Evolutionary conservation across 2,888 invertebrate genomes (phyloP).

Genomic region (Xestobium rufovillosum): DNA sequence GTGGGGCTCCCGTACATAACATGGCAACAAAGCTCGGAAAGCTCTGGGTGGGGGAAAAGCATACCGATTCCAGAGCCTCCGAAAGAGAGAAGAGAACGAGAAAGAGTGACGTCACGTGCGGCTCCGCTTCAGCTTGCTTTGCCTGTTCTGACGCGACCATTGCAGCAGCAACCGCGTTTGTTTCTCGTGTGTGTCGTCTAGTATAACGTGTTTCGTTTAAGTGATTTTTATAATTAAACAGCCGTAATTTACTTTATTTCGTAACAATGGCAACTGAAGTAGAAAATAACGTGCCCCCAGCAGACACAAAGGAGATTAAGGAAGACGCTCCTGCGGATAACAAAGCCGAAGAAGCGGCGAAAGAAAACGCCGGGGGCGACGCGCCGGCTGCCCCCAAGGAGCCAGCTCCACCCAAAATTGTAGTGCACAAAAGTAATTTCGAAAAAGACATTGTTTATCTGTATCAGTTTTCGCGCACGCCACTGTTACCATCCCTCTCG

Average conservation of each 20-base stretch:
- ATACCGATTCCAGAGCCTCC: no score
- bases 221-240: constrained; percentile 20
- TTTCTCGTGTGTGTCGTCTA: constrained; percentile 11
- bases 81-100: background rate
- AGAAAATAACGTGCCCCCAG: constrained; percentile 60
- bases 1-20: constrained; percentile 35
- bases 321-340: constrained; percentile 45
- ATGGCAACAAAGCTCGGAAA: constrained; percentile 34
- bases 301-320: constrained; percentile 50
- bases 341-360: constrained; percentile 44
- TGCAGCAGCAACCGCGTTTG: constrained; percentile 11
- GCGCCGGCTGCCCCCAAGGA: constrained; percentile 53
- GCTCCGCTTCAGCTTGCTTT: background rate
- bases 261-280: constrained; percentile 70
- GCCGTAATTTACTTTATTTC: constrained; percentile 13
- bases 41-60: no score
- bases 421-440: constrained; percentile 80
- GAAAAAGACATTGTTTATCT: constrained; percentile 91
- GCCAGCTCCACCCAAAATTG: constrained; percentile 64
- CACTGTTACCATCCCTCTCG: constrained; percentile 81
- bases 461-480: constrained; percentile 88
- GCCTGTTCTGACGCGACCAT: no score
- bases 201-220: constrained; percentile 2
- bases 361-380: constrained; percentile 40
- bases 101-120: constrained; percentile 24